Conservation (phyloP, 2,113 vertebrate species). For the Polyodon spathula region DNA sequence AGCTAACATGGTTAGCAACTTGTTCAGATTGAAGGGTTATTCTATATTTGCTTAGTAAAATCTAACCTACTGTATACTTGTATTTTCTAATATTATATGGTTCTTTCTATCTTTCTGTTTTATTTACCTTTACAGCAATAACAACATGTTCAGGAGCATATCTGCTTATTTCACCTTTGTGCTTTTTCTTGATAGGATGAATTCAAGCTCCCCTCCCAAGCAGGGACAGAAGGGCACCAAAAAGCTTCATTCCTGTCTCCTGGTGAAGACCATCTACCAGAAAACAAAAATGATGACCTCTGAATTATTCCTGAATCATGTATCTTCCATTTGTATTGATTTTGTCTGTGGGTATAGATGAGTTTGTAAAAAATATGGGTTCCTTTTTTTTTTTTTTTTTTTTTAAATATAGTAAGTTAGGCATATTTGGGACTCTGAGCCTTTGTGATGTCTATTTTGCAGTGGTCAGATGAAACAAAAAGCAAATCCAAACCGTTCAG, state of each 20-base stretch:
- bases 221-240: slow-evolving; percentile 34
- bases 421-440: slow-evolving; percentile 85
- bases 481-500: slow-evolving; percentile 45
- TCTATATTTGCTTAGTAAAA: too few relatives aligned
- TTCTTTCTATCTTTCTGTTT: too few relatives aligned
- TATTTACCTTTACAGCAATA: too few relatives aligned
- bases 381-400: slow-evolving; percentile 30
- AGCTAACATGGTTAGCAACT: too few relatives aligned
- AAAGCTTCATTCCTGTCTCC: slow-evolving; percentile 28
- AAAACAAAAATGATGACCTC: slow-evolving; percentile 43
- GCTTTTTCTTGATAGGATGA: slow-evolving; percentile 17
- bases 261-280: slow-evolving; percentile 20
- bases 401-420: slow-evolving; percentile 60
- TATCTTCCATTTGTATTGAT: slow-evolving; percentile 65
- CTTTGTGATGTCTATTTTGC: slow-evolving; percentile 57
- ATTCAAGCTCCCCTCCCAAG: slow-evolving; percentile 19
- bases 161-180: too few relatives aligned
- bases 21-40: too few relatives aligned
- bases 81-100: too few relatives aligned
- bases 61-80: too few relatives aligned
- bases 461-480: slow-evolving; percentile 25
- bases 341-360: slow-evolving; percentile 68
- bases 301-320: slow-evolving; percentile 41
- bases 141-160: too few relatives aligned
- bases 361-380: slow-evolving; percentile 66